These are phyloP conservation scores for Malthinus seriepunctatus DNA, from an alignment of 2,888 invertebrate genomes.

Conservation along the genomic window DNA sequence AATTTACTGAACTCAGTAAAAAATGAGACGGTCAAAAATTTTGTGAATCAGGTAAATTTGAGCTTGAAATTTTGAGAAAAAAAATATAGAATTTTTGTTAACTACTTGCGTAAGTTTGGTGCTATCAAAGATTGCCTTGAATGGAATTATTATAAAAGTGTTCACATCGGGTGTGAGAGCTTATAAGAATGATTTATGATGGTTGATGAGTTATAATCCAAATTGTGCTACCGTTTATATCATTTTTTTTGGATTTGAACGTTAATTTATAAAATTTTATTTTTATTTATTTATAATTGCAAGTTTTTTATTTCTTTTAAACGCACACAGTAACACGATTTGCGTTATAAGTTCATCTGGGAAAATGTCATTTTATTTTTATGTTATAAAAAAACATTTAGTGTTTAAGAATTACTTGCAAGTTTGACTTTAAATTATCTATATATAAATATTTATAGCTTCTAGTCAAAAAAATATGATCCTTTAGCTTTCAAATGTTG, in stretches of 20 bases:
- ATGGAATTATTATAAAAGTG: slow-evolving; percentile 37
- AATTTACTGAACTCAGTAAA: slow-evolving; percentile 30
- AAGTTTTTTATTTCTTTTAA: slow-evolving; percentile 17
- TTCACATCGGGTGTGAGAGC: slow-evolving; percentile 34
- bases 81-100: slow-evolving; percentile 48
- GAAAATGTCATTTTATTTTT: slow-evolving; percentile 46
- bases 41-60: slow-evolving; percentile 36
- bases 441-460: slow-evolving; percentile 45
- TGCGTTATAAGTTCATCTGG: slow-evolving; percentile 33
- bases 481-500: slow-evolving; percentile 55
- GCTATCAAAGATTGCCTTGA: slow-evolving; percentile 54
- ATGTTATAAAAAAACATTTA: slow-evolving; percentile 41
- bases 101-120: slow-evolving; percentile 55
- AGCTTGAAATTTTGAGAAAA: slow-evolving; percentile 47
- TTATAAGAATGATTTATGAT: slow-evolving; percentile 26
- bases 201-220: slow-evolving; percentile 36
- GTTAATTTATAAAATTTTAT: background rate
- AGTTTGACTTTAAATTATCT: slow-evolving; percentile 50
- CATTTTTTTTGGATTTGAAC: slow-evolving; percentile 2
- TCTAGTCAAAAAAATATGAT: slow-evolving; percentile 45
- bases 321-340: slow-evolving; percentile 40
- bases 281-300: background rate
- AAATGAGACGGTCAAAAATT: slow-evolving; percentile 33
- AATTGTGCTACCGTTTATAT: slow-evolving; percentile 20
- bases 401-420: slow-evolving; percentile 47